Evolutionary conservation across 1,140 invertebrate genomes (phyloP), one percentile per base, ranked within the genome.

Genomic region (Drosophila bipectinata): DNA sequence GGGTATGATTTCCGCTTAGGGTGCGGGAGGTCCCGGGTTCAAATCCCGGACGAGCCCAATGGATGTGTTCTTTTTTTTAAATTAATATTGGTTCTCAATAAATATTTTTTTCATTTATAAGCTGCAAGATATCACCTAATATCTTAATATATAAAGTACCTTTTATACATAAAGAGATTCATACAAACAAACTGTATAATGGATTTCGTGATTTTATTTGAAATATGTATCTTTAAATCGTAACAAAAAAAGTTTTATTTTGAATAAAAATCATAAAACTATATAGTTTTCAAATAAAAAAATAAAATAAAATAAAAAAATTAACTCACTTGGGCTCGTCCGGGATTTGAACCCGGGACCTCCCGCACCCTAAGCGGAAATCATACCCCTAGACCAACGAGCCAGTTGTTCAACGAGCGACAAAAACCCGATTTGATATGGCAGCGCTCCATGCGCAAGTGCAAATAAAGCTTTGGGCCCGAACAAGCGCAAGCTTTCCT

Each of bases 341-440:
- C 93, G 93, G 93, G 93, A 94, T 94, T 94, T 93, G 93, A 94
- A 94, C 93, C 93, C 93, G 93, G 93, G 93, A 93, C 93, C 93
- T 93, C 93, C 93, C 93, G 93, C 93, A 93, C 93, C 93, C 93
- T 93, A 94, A 94, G 93, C 93, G 93, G 93, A 92, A 93, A 94
- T 93, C 93, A 94, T 94, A 94, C 93, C 93, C 93, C 93, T 93
- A 93, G 93, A 93, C 93, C 93, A 94, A 93, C 93, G 93, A 93
- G 92, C 92, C 92, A 90, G 75, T 79, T 58, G 28, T 3, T 3
- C 10, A 0, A 1, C 0, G 0, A 0, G 4, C 7, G 59, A 34
- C 15, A 26, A 32, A 68, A 48, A 24, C 52, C 9, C 41, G 7
- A 24, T 68, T 69, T 68, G 10, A 39, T 55, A 55, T 69, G 49